Percentiles rank a stretch among this genome's conserved stretches.
These are phyloP conservation scores for Octopus sinensis DNA, from an alignment of 1,140 invertebrate genomes.

Conservation along the genomic window DNA sequence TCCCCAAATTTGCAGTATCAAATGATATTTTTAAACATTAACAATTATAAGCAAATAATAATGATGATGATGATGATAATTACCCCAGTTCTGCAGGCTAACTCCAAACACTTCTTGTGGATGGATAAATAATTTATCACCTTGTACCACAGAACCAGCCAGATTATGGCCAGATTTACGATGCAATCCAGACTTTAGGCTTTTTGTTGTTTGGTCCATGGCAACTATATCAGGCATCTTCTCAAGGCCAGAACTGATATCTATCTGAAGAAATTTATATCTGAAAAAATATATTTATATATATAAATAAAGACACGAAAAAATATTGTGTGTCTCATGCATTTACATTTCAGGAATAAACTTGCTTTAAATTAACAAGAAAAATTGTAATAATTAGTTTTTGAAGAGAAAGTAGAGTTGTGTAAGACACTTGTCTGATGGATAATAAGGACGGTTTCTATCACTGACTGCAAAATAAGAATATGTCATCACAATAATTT, in stretches of 20 bases:
- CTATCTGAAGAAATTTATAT: conserved; percentile 10
- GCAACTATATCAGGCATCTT: conserved; percentile 6
- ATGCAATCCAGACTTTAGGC: conserved; percentile 4
- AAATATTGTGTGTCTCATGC: background rate
- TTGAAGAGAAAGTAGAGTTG: too few species aligned
- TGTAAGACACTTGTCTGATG: too few species aligned
- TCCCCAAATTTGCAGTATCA: too few species aligned
- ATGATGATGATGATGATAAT: background rate
- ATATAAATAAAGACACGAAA: background rate
- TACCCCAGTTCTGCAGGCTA: conserved; percentile 12
- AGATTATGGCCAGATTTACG: conserved; percentile 3
- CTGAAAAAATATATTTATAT: conserved; percentile 1
- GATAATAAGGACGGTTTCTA: too few species aligned
- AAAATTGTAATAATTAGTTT: too few species aligned
- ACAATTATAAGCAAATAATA: too few species aligned
- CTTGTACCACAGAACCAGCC: background rate
- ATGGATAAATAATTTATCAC: conserved; percentile 3
- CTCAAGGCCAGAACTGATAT: conserved; percentile 11
- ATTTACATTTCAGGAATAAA: too few species aligned
- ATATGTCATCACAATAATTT: too few species aligned
- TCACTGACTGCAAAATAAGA: too few species aligned
- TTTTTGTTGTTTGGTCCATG: conserved; percentile 12
- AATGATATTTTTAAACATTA: too few species aligned
- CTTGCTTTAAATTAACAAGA: too few species aligned
- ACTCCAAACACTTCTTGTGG: conserved; percentile 14